Base-by-base conservation (phyloP, 2,888 invertebrate species). In the Fabriciana adippe region DNA sequence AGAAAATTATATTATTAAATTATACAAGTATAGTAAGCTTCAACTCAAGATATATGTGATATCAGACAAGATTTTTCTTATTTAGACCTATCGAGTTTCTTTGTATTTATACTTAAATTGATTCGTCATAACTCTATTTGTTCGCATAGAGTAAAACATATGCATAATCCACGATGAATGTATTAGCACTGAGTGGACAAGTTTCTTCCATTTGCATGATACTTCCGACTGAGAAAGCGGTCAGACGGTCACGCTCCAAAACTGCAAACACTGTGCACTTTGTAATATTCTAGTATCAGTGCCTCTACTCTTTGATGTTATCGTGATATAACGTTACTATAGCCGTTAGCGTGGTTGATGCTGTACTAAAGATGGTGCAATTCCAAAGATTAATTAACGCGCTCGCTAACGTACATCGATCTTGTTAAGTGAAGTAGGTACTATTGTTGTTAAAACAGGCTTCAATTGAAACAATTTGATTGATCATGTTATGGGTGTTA, bases 161-260 rank as follows among this genome's bases (percentile, higher is more conserved):
- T 41, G 16, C 6, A 11, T 51, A 21, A 53, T 48, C 21, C 21
- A 35, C 41, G 55, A 55, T 61, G 41, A 14, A 64, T 54, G 35
- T 8, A 62, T 57, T 66, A 55, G 60, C 47, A 53, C 55, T 60
- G 50, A 31, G 64, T 55, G 66, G 56, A 63, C 45, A 59, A 61
- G 62, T 65, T 31, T 54, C 56, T 57, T 62, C 55, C 26, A 70
- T 70, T 70, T 68, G 64, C 70, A 68, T 71, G 66, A 60, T 64
- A 68, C 64, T 55, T 60, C 60, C 21, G 54, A 69, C 57, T 62
- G 55, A 69, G 70, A 68, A 70, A 70, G 70, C 67, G 67, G 65
- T 70, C 72, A 64, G 31, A 61, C 56, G 56, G 70, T 72, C 72
- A 70, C 64, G 70, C 67, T 72, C 67, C 61, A 63, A 60, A 67